Evolutionary conservation across 2,888 invertebrate genomes (phyloP), one percentile per base, ranked within the genome.

Genomic region (Heliconius ethilla): DNA sequence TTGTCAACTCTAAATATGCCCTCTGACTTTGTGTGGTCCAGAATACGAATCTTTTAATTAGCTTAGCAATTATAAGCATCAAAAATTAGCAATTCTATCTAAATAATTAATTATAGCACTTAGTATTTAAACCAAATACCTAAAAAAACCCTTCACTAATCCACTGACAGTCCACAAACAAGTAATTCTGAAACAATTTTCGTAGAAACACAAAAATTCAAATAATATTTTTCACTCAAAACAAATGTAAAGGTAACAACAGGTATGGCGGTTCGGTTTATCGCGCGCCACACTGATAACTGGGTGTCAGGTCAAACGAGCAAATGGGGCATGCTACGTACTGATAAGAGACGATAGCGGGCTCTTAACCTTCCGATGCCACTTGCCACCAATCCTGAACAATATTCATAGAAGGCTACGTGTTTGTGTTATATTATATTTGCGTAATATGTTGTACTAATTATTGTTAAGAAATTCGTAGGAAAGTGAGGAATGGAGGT

Each of bases 281-380:
- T 94, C 94, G 92, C 90, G 86, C 89, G 87, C 84, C 83, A 90
- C 85, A 92, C 93, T 94, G 94, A 94, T 94, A 94, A 93, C 91
- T 91, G 88, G 33, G 90, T 94, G 94, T 93, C 94, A 94, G 94
- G 94, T 94, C 94, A 94, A 94, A 94, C 91, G 93, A 92, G 90
- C 94, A 94, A 93, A 92, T 90, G 92, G 92, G 92, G 91, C 92
- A 92, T 87, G 81, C 81, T 89, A 90, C 90, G 90, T 90, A 90
- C 84, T 93, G 93, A 93, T 93, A 93, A 93, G 86, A 84, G 80
- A 66, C 89, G 94, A 94, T 94, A 94, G 91, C 89, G 89, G 94
- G 93, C 94, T 94, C 93, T 94, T 94, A 94, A 94, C 94, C 94
- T 94, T 93, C 91, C 87, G 88, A 87, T 87, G 88, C 85, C 87